phyloP scores from a whole-genome alignment of 2,888 invertebrate genomes.

The Drosophila nigricruria region DNA sequence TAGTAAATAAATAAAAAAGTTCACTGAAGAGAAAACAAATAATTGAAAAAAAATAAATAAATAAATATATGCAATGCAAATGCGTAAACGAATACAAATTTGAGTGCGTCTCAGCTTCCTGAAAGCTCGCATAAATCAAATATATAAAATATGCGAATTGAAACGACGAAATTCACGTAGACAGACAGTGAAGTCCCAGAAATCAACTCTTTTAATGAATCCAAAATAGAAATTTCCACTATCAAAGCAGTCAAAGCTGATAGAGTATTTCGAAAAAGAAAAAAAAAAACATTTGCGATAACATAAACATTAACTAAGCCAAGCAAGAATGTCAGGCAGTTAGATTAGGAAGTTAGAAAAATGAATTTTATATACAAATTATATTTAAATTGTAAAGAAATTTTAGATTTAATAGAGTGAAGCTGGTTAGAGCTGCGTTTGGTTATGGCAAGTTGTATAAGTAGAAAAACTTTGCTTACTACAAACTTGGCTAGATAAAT shows the following conservation, averaged over 20 bases:
- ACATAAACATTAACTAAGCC: slow-evolving; percentile 3
- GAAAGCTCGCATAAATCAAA: slow-evolving; percentile 4
- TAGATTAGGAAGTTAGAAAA: background rate
- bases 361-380: background rate
- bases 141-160: background rate
- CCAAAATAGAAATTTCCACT: slow-evolving; percentile 8
- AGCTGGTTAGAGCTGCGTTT: background rate
- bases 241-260: background rate
- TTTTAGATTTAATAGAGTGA: background rate
- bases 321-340: background rate
- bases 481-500: background rate
- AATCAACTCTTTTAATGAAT: background rate
- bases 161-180: no score
- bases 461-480: background rate
- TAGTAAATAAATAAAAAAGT: slow-evolving; percentile 28
- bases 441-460: background rate
- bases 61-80: slow-evolving; percentile 37
- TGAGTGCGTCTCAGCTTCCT: slow-evolving; percentile 10
- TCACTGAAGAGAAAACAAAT: slow-evolving; percentile 48
- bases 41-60: slow-evolving; percentile 55
- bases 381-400: background rate
- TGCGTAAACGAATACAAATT: slow-evolving; percentile 4
- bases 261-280: background rate
- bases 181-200: background rate
- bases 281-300: slow-evolving; percentile 2